These are phyloP conservation scores for Zophobas atratus DNA, from an alignment of 1,140 invertebrate species.

Conservation along the genomic window DNA sequence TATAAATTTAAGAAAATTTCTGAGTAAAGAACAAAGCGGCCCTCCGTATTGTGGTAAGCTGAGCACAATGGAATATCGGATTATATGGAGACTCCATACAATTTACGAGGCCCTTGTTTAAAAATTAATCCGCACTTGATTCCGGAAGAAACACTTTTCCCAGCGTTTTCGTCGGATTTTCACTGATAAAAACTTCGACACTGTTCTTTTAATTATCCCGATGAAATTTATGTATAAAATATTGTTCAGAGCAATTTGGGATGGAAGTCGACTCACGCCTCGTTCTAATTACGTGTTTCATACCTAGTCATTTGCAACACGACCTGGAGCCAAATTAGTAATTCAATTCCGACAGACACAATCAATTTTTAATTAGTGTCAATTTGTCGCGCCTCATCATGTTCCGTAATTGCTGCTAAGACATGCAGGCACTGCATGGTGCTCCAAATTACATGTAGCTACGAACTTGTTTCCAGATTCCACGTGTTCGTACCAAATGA, in stretches of 20 bases:
- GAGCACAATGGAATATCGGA: slow-evolving; percentile 32
- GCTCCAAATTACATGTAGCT: neutral
- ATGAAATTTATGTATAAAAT: neutral
- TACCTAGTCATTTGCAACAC: slow-evolving; percentile 23
- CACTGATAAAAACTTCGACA: slow-evolving; percentile 13
- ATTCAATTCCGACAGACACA: slow-evolving; percentile 44
- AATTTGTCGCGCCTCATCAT: slow-evolving; percentile 46
- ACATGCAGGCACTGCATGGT: slow-evolving; percentile 22
- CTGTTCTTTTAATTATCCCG: neutral
- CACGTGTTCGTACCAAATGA: neutral
- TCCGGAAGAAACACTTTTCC: slow-evolving; percentile 10
- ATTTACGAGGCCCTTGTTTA: slow-evolving; percentile 24
- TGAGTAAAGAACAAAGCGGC: slow-evolving; percentile 8
- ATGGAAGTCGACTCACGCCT: slow-evolving; percentile 19
- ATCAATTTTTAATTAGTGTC: slow-evolving; percentile 47
- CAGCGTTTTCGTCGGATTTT: neutral
- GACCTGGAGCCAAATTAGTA: slow-evolving; percentile 41
- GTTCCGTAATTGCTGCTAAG: slow-evolving; percentile 41
- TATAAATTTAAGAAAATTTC: neutral
- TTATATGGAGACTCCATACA: slow-evolving; percentile 23
- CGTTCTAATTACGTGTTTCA: slow-evolving; percentile 31
- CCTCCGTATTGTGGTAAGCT: neutral
- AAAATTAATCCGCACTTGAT: slow-evolving; percentile 16
- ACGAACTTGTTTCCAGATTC: neutral
- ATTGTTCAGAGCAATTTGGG: slow-evolving; percentile 5